Conservation (phyloP, 35 echinoderm and acorn worm genomes). For the Heliocidaris tuberculata region DNA sequence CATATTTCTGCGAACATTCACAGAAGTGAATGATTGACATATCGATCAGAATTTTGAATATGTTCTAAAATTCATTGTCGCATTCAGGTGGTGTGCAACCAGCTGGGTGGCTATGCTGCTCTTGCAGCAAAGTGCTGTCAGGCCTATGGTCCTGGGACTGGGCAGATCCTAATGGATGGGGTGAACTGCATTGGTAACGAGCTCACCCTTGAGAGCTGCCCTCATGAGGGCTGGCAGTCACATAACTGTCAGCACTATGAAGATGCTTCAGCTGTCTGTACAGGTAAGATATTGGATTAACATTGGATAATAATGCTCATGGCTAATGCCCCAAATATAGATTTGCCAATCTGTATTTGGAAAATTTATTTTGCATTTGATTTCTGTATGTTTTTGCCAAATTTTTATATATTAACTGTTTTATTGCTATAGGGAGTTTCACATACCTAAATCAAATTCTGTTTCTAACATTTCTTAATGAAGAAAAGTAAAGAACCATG, state of each 20-base stretch:
- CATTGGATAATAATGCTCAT: neutral
- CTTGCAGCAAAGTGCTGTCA: slow-evolving; percentile 73
- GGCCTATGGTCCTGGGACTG: slow-evolving; percentile 71
- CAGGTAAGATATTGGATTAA: slow-evolving; percentile 53
- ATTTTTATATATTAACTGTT: neutral
- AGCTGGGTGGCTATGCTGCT: slow-evolving; percentile 66
- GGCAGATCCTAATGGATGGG: slow-evolving; percentile 82
- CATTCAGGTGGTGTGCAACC: slow-evolving; percentile 47
- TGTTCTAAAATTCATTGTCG: neutral
- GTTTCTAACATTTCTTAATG: too few species aligned
- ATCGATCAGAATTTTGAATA: too few species aligned
- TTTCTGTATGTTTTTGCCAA: neutral
- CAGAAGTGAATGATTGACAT: too few species aligned
- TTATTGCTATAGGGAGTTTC: neutral
- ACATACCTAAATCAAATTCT: too few species aligned
- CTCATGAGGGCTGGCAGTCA: slow-evolving; percentile 72
- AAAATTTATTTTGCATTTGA: too few species aligned
- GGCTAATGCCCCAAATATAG: neutral
- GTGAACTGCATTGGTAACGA: slow-evolving; percentile 69
- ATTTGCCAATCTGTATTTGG: neutral
- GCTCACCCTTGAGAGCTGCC: slow-evolving; percentile 66
- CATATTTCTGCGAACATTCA: too few species aligned
- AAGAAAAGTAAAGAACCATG: too few species aligned
- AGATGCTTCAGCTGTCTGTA: slow-evolving; percentile 78
- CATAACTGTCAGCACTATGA: slow-evolving; percentile 95